Evolutionary conservation across 2,797 vertebrate genomes (phyloP).

Genomic region (Pipistrellus pipistrellus): DNA sequence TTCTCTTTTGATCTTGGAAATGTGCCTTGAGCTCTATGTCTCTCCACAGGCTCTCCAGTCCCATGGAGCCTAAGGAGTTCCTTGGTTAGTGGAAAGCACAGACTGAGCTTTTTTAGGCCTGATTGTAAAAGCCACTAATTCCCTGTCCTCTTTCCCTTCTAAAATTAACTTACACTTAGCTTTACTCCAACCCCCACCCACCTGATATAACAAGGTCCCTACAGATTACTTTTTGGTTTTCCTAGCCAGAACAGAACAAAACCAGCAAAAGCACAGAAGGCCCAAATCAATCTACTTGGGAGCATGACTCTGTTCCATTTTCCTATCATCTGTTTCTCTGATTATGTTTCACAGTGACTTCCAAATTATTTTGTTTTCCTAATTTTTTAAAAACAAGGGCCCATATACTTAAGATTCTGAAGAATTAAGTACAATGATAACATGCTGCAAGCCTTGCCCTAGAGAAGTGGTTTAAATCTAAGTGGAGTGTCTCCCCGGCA

Average conservation of each 20-base stretch:
- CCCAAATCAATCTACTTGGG: not conserved
- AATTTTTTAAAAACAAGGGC: not conserved
- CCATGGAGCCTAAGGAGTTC: not conserved
- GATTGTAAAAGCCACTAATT: not conserved
- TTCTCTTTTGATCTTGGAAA: not conserved
- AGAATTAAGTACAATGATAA: not conserved
- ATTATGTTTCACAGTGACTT: not conserved
- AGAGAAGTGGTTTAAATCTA: not conserved
- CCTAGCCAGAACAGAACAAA: not conserved
- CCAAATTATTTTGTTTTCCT: not conserved
- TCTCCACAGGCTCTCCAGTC: not conserved
- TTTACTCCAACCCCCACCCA: not conserved
- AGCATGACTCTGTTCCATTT: not conserved
- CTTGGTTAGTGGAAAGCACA: not conserved
- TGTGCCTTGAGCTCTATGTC: not conserved
- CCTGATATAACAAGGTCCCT: not conserved
- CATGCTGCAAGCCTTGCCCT: not conserved
- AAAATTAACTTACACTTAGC: not conserved
- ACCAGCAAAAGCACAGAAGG: not conserved
- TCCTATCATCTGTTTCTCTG: not conserved
- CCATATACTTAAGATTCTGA: not conserved
- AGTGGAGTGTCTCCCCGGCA: not conserved
- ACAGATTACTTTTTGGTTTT: not conserved
- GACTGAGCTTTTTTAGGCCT: not conserved
- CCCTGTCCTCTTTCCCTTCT: not conserved